Conservation (phyloP, 2,113 vertebrate species). For the Podarcis cretensis region DNA sequence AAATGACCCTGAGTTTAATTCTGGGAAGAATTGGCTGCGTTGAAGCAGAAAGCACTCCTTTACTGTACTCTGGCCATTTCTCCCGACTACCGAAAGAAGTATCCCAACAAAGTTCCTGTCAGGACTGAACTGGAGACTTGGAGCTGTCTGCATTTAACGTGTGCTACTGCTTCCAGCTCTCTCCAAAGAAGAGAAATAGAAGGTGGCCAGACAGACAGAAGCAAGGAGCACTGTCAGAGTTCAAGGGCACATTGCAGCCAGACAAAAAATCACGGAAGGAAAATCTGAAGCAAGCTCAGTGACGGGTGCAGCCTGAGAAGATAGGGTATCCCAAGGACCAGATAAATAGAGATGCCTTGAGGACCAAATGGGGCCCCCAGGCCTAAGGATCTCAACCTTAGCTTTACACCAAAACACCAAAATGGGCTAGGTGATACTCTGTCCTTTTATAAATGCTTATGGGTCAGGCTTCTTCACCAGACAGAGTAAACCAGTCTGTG, state of each 20-base stretch:
- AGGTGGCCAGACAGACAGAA: too few species aligned
- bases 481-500: too few species aligned
- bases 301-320: too few species aligned
- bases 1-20: background rate
- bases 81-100: too few species aligned
- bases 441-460: background rate
- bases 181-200: background rate
- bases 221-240: too few species aligned
- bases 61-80: background rate
- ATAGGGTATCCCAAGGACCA: too few species aligned
- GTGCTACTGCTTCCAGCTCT: background rate
- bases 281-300: too few species aligned
- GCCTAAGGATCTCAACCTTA: too few species aligned
- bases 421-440: background rate
- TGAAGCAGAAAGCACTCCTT: conserved; percentile 19
- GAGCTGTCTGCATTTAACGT: background rate
- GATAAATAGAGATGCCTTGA: too few species aligned
- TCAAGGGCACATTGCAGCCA: too few species aligned
- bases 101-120: background rate
- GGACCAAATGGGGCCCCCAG: too few species aligned
- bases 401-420: background rate
- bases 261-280: too few species aligned
- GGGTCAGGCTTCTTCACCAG: background rate
- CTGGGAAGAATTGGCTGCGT: background rate
- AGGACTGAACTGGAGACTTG: background rate